Percentiles rank a stretch among this genome's conserved stretches.
These are phyloP conservation scores for Pachyseris speciosa DNA, from an alignment of 64 coral and sea anemone genomes.

Conservation along the genomic window DNA sequence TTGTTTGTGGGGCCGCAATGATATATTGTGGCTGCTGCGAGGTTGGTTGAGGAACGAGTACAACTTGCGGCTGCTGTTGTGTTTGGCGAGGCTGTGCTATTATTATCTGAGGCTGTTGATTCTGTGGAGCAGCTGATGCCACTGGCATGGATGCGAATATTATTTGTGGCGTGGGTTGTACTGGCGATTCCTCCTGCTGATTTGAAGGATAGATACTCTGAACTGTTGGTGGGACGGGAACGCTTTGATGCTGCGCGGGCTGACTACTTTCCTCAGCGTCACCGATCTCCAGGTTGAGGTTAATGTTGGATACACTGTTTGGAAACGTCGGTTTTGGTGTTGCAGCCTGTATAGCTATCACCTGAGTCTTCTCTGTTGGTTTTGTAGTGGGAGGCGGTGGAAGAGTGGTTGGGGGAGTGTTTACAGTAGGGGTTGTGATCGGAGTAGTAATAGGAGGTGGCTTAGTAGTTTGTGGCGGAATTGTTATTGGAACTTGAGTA, in stretches of 20 bases:
- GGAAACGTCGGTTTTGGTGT: slow-evolving; percentile 1
- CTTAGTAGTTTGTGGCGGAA: neutral
- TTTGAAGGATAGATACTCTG: neutral
- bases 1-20: neutral
- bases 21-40: neutral
- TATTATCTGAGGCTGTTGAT: slow-evolving; percentile 13
- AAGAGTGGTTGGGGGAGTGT: neutral
- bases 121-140: neutral
- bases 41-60: neutral
- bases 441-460: neutral
- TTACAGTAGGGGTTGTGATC: neutral
- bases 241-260: neutral
- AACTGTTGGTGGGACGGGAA: neutral
- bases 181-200: neutral
- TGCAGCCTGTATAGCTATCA: neutral
- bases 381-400: slow-evolving; percentile 14
- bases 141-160: neutral
- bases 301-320: slow-evolving; percentile 7
- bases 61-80: neutral
- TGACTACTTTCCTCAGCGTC: neutral
- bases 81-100: slow-evolving; percentile 1
- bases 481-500: neutral
- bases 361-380: neutral
- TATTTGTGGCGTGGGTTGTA: slow-evolving; percentile 1
- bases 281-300: slow-evolving; percentile 12